Evolutionary conservation across 2,797 vertebrate genomes (phyloP), one percentile per base, ranked within the genome.

Genomic region (Gymnoscopelus microlampas): DNA sequence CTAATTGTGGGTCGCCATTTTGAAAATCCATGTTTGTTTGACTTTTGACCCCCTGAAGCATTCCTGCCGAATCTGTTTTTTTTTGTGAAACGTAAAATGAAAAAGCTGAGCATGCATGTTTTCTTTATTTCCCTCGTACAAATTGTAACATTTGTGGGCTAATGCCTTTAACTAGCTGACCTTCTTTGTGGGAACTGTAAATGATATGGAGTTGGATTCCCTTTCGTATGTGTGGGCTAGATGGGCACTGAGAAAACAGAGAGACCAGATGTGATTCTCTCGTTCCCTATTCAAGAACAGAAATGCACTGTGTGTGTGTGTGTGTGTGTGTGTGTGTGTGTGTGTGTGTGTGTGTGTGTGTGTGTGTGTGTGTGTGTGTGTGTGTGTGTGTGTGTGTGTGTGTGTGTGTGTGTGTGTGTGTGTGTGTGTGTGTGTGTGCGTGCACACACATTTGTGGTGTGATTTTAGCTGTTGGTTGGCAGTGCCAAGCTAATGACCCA

Each of bases 21-120:
- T 92, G 90, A 92, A 92, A 93, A 91, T 91, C 86, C 92, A 85
- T 94, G 91, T 95, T 95, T 94, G 93, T 85, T 90, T 90, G 94
- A 92, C 92, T 91, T 92, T 49, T 91, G 86, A 93, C 88, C 93
- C 78, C 54, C 60, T 81, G 57, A 79, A 82, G 80, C 78, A 89
- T 84, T 78, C 74, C 87, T 88, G 84, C 81, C 80, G 87, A 92
- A 87, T 85, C 83, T 39, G 2, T 86, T 90, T 19, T 44, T 44
- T 57, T 56, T 55, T 65, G n/a, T 88, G 87, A 84, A 80, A 87
- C 83, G 87, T 84, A 85, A 84, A 91, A 93, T 87, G 86, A 92
- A 92, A 93, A 92, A 85, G 89, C 85, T 84, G 82, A 91, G 89
- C 88, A 90, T 90, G 91, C 35, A 56, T 13, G 51, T 55, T n/a